Evolutionary conservation across 2,888 invertebrate species (phyloP), one percentile per base, ranked within the genome.

Genomic region (Drosophila falleni): DNA sequence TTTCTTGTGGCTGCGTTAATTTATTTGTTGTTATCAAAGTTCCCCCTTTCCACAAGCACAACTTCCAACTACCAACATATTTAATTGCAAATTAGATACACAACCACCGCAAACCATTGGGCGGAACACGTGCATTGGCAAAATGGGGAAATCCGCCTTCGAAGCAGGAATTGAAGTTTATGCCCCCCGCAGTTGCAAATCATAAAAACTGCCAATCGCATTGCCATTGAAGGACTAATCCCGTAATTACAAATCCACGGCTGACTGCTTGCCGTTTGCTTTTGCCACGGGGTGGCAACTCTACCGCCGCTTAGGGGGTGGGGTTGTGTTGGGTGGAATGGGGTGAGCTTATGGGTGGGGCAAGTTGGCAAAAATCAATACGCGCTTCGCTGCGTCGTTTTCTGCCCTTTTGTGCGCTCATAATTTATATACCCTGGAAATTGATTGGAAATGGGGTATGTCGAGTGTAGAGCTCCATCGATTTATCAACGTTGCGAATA

Each of bases 211-310:
- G 80, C 73, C 77, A 80, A 79, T 76, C 65, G 75, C 73, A 73
- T 65, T 68, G 58, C 63, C 69, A 72, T 67, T 68, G 56, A 70
- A 64, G 71, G 55, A 76, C 89, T 88, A 85, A 86, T 86, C 75
- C 83, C 71, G 80, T 85, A 85, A 85, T 88, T 85, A 88, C 80
- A 88, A 85, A 86, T 72, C 88, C 66, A 78, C 53, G 76, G 75
- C 68, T 78, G 70, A 69, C 60, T 75, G 74, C 58, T 55, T 68
- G 66, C 47, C 53, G 37, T 15, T 51, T 53, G 44, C 35, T 19
- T 15, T 33, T 46, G 50, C 44, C 42, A 42, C 29, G 15, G 53
- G 26, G 35, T 6, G 31, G 26, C 41, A 10, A 37, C 63, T 35
- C 39, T 37, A n/a, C 31, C 8, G n/a, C 26, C 16, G 5, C 33